Conservation (phyloP, 2,113 vertebrate species). For the Pampusana beccarii region DNA sequence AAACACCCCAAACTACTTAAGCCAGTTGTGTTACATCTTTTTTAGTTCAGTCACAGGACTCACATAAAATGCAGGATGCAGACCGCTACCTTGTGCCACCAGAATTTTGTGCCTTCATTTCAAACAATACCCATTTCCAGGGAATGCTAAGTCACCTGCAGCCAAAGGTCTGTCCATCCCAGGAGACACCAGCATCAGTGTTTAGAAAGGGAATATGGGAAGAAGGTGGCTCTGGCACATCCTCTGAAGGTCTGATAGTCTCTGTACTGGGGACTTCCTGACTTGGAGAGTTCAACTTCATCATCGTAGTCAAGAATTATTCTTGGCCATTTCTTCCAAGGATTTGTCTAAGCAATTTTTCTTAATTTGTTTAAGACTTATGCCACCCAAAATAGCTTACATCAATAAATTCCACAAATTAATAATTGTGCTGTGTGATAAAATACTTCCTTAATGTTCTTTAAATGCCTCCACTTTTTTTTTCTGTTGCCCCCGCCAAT, state of each 20-base stretch:
- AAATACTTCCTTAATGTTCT: neutral
- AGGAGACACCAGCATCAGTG: neutral
- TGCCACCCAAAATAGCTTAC: neutral
- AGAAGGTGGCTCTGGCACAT: neutral
- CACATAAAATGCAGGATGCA: neutral
- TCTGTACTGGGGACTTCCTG: neutral
- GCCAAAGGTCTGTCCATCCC: neutral
- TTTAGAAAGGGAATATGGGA: neutral
- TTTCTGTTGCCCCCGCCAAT: neutral
- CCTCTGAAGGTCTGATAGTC: neutral
- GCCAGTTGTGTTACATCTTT: neutral
- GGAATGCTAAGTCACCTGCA: neutral
- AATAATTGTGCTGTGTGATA: neutral
- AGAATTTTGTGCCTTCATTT: neutral
- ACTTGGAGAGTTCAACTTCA: neutral
- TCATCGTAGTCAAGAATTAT: neutral
- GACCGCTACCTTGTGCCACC: neutral
- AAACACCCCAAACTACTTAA: neutral
- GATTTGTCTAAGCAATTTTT: neutral
- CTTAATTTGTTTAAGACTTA: neutral
- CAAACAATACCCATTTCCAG: neutral
- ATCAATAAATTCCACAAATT: neutral
- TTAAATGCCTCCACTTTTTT: neutral
- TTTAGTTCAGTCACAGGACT: neutral
- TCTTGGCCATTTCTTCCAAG: neutral